Conservation (phyloP, 2,797 vertebrate genomes). For the Emydoidea blandingii region DNA sequence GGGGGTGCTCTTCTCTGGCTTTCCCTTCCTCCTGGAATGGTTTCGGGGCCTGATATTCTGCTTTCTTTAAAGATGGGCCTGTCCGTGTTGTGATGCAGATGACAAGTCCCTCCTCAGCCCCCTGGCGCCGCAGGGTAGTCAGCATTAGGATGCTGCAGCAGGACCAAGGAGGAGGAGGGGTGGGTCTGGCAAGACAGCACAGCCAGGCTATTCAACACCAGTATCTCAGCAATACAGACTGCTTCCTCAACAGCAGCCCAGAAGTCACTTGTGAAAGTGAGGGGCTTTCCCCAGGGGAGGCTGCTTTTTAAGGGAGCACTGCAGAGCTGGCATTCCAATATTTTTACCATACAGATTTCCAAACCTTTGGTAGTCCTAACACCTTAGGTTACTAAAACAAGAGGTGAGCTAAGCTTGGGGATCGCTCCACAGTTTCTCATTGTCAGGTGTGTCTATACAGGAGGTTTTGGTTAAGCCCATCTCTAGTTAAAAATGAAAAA, state of each 20-base stretch:
- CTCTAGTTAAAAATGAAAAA: slow-evolving; percentile 44
- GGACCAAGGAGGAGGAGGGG: not conserved
- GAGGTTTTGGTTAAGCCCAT: not conserved
- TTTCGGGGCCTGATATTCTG: not conserved
- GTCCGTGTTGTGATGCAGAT: not conserved
- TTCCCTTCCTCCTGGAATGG: not conserved
- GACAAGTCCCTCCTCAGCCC: not conserved
- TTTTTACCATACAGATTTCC: slow-evolving; percentile 57
- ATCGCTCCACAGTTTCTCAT: slow-evolving; percentile 33
- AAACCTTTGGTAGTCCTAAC: slow-evolving; percentile 22
- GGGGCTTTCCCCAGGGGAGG: slow-evolving; percentile 31
- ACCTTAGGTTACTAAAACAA: slow-evolving; percentile 54
- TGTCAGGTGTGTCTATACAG: slow-evolving; percentile 21
- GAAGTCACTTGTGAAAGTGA: not conserved
- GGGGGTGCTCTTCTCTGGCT: not conserved
- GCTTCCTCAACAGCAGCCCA: slow-evolving; percentile 5
- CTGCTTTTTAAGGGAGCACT: not conserved
- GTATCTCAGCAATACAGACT: not conserved
- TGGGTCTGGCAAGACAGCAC: slow-evolving; percentile 14
- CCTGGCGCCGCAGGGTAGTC: not conserved
- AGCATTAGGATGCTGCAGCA: not conserved
- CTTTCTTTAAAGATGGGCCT: not conserved
- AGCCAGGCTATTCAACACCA: not conserved
- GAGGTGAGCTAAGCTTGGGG: not conserved
- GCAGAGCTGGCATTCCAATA: slow-evolving; percentile 10